Evolutionary conservation across 2,113 vertebrate genomes (phyloP).

Genomic region (Sinosuthora webbiana): DNA sequence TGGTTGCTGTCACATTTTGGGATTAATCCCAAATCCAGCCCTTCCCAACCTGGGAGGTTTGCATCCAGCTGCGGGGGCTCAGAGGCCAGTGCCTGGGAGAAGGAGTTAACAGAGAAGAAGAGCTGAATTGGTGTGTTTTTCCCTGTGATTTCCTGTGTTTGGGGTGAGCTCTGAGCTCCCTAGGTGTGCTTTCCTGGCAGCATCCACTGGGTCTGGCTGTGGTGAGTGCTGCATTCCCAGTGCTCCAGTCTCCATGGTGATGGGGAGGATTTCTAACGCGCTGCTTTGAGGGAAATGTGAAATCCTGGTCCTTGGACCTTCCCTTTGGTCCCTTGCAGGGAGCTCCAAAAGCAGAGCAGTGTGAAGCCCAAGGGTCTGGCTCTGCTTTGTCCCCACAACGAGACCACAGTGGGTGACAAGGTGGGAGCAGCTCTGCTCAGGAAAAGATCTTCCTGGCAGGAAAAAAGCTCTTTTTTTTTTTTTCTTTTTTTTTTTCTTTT

Average conservation of each 20-base stretch:
- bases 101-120: neutral
- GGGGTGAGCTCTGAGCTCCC: neutral
- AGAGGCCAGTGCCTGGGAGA: neutral
- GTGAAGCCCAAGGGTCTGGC: neutral
- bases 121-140: neutral
- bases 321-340: neutral
- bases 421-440: neutral
- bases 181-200: neutral
- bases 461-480: neutral
- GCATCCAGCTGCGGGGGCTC: neutral
- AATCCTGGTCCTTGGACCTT: neutral
- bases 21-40: neutral
- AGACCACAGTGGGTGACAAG: neutral
- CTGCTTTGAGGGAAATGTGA: neutral
- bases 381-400: neutral
- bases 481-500: neutral
- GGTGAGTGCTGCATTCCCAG: neutral
- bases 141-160: neutral
- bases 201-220: neutral
- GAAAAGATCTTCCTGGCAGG: neutral
- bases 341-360: fast-evolving
- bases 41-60: neutral
- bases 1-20: neutral
- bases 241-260: constrained; percentile 43
- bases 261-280: neutral